phyloP scores from a whole-genome alignment of 2,113 vertebrate genomes.

The Fregata magnificens region DNA sequence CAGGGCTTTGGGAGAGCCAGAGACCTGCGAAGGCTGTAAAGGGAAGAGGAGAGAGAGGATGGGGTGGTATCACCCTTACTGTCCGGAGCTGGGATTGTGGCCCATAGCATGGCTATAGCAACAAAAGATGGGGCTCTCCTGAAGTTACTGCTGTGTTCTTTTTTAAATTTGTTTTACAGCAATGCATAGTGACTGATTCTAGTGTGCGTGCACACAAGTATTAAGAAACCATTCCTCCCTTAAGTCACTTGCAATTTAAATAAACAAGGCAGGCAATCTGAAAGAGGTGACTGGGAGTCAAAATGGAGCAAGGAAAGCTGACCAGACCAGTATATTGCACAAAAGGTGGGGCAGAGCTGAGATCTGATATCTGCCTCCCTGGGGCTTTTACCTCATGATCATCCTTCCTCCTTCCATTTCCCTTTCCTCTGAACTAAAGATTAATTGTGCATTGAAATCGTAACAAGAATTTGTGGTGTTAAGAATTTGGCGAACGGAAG shows the following conservation, averaged over 20 bases:
- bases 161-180: background rate
- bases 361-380: background rate
- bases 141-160: background rate
- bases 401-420: conserved; percentile 42
- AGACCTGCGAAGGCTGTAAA: background rate
- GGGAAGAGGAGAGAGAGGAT: background rate
- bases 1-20: background rate
- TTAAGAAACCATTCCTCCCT: background rate
- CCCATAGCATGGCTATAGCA: background rate
- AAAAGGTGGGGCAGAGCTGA: background rate
- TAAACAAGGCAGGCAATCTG: background rate
- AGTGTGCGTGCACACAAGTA: background rate
- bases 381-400: background rate
- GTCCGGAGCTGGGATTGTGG: background rate
- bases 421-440: conserved; percentile 35
- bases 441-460: conserved; percentile 44
- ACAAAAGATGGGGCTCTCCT: background rate
- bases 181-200: background rate
- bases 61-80: background rate
- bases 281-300: conserved; percentile 35
- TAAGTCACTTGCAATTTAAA: conserved; percentile 2
- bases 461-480: background rate
- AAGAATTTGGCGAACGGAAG: conserved; percentile 44
- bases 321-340: background rate
- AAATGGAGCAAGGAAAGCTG: conserved; percentile 15